Conservation (phyloP, 2,797 vertebrate species). For the Sandelia bainsii region DNA sequence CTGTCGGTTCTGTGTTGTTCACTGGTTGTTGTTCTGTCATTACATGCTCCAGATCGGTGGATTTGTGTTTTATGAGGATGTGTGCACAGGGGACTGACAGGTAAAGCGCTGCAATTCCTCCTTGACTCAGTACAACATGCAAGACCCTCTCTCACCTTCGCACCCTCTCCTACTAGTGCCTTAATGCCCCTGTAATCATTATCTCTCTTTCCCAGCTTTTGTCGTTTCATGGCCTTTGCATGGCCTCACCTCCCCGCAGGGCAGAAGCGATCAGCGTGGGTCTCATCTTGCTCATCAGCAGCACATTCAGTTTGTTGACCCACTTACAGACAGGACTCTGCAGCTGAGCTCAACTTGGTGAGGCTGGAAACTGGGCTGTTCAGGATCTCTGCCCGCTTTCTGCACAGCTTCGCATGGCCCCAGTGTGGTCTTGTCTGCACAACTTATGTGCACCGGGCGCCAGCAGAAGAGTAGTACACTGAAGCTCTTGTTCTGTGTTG, state of each 20-base stretch:
- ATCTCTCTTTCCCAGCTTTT: constrained; percentile 59
- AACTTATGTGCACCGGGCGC: constrained; percentile 54
- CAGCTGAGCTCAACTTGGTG: constrained; percentile 44
- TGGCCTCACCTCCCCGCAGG: constrained; percentile 68
- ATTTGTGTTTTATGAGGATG: constrained; percentile 85
- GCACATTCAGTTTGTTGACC: constrained; percentile 66
- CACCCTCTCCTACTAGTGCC: constrained; percentile 13
- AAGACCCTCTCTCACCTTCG: constrained; percentile 32
- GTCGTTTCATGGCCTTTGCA: constrained; percentile 69
- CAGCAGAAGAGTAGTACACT: constrained; percentile 57
- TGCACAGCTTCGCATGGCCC: constrained; percentile 59
- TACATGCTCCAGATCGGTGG: constrained; percentile 84
- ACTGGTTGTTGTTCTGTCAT: constrained; percentile 80
- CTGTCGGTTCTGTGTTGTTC: constrained; percentile 68
- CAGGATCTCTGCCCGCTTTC: constrained; percentile 35
- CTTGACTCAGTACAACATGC: constrained; percentile 46
- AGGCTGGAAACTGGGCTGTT: constrained; percentile 43
- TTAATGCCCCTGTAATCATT: constrained; percentile 29
- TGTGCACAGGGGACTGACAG: constrained; percentile 82
- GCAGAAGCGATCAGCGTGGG: constrained; percentile 44
- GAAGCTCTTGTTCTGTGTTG: constrained; percentile 65
- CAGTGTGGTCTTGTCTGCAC: constrained; percentile 46
- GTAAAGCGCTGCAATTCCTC: constrained; percentile 72
- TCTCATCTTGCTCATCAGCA: constrained; percentile 69
- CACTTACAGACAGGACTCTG: constrained; percentile 45